Percentiles rank a stretch among this genome's conserved stretches.
These are phyloP conservation scores for Maconellicoccus hirsutus DNA, from an alignment of 1,140 invertebrate species.

Conservation along the genomic window DNA sequence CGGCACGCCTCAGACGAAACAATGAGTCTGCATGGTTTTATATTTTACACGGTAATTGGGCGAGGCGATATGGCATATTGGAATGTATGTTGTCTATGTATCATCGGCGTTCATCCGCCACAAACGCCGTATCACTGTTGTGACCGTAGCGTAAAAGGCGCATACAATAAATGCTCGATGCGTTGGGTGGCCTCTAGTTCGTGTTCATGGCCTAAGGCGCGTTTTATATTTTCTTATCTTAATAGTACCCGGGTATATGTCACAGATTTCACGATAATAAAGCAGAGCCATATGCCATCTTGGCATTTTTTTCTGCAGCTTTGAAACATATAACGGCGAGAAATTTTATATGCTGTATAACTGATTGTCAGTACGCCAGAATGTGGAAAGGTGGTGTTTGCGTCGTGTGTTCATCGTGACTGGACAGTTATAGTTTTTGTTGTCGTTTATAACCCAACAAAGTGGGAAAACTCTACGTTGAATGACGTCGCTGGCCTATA, in stretches of 20 bases:
- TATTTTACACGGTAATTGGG: background rate
- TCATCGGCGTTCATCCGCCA: background rate
- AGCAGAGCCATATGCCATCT: background rate
- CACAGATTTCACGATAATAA: conserved; percentile 1
- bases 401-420: background rate
- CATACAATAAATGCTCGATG: background rate
- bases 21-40: too few relatives aligned
- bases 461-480: too few relatives aligned
- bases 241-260: conserved; percentile 7
- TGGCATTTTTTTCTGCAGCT: too few relatives aligned
- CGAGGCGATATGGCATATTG: background rate
- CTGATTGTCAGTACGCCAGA: background rate
- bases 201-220: background rate
- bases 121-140: too few relatives aligned
- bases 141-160: too few relatives aligned
- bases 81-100: background rate
- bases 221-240: background rate
- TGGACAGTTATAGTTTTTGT: too few relatives aligned
- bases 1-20: background rate
- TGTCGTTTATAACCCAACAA: too few relatives aligned
- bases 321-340: background rate
- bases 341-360: background rate
- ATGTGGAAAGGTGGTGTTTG: too few relatives aligned
- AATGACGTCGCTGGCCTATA: background rate
- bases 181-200: background rate